phyloP scores from a whole-genome alignment of 2,797 vertebrate species.

The Morelia viridis region DNA sequence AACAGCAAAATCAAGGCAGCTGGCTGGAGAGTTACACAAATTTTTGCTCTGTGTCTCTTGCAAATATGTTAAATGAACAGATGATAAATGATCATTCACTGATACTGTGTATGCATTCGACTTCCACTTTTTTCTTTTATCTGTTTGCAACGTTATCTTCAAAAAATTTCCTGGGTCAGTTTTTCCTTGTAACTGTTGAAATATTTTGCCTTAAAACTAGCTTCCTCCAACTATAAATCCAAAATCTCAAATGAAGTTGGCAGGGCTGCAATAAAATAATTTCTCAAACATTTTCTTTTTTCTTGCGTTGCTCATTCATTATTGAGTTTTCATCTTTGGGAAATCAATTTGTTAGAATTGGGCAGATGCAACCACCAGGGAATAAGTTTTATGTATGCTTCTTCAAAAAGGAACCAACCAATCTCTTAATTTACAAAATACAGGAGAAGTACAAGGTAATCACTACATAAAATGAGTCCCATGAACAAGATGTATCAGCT shows the following conservation, averaged over 20 bases:
- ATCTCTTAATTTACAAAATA: constrained; percentile 29
- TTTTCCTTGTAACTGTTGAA: constrained; percentile 57
- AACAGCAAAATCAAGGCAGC: constrained; percentile 65
- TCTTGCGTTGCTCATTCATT: constrained; percentile 48
- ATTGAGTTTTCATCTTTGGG: constrained; percentile 55
- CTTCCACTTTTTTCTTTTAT: not conserved
- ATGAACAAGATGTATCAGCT: not conserved
- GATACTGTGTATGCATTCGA: not conserved
- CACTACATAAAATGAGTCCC: not conserved
- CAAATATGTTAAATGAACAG: constrained; percentile 35
- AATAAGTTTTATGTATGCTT: constrained; percentile 48
- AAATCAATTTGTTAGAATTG: constrained; percentile 55
- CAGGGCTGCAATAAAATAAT: not conserved
- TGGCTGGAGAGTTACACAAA: constrained; percentile 71
- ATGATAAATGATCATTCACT: not conserved
- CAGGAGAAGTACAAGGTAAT: not conserved
- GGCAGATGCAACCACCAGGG: constrained; percentile 44
- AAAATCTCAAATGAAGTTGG: not conserved
- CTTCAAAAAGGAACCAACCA: constrained; percentile 16
- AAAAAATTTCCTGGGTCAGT: constrained; percentile 56
- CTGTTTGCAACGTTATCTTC: constrained; percentile 46
- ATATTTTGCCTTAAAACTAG: constrained; percentile 53
- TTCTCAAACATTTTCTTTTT: not conserved
- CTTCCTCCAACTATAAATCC: not conserved
- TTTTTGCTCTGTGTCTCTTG: constrained; percentile 53